Base-by-base conservation (phyloP, 2,888 invertebrate species). In the Drosophila pegasa region DNA sequence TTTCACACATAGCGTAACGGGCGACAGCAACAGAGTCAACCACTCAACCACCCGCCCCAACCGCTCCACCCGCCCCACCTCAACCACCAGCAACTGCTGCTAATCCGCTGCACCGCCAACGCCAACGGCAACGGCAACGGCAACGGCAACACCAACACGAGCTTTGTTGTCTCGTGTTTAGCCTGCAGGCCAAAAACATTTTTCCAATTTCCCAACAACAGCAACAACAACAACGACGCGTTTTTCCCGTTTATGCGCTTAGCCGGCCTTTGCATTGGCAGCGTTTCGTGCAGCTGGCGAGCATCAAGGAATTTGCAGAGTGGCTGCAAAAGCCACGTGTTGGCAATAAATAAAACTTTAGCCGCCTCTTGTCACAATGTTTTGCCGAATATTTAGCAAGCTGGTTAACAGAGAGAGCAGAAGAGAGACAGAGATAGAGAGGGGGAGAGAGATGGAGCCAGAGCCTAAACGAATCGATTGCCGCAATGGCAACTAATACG, bases 1-100 rank as follows among this genome's bases (percentile, higher is more conserved):
- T 80, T 78, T 80, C 81, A 78, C 78, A 80, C 78, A 72, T 78
- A 72, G 54, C 68, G 59, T 62, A 48, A 59, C 73, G 47, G 47
- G 33, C 55, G n/a, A 45, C 54, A 55, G 25, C 60, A 40, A 48
- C 73, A 29, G 29, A 43, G 45, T 20, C 54, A n/a, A 33, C 41
- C 37, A 18, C 56, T 31, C 33, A 60, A n/a, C 7, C 14, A 10
- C 10, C 41, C 8, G 12, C 20, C 8, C 47, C 45, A 9, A 7
- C 7, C 9, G 40, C 37, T 16, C 8, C 12, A 8, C 50, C n/a
- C 31, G 22, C 22, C n/a, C n/a, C 20, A 16, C 33, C 38, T 3
- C 14, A 3, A 3, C 33, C 33, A 3, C 14, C 25, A 25, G 14
- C n/a, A 16, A 2, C 25, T 25, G 1, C 22, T 35, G 50, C 50